Conservation (phyloP, 37 sponge, comb jelly and placozoan genomes). For the Mnemiopsis leidyi region DNA sequence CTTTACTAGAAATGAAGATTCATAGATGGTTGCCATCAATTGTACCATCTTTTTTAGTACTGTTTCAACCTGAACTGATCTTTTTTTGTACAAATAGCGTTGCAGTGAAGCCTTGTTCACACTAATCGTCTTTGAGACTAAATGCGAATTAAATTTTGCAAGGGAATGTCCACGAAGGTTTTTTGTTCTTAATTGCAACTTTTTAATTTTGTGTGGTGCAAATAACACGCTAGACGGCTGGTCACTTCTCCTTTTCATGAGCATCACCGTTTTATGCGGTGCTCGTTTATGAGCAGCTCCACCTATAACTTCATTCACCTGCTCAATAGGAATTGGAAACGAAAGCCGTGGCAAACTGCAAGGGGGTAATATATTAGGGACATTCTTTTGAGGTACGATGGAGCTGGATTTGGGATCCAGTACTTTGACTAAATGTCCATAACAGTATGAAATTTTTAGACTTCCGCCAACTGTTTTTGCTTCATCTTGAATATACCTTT, state of each 20-base stretch:
- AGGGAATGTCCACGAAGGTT: background rate
- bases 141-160: background rate
- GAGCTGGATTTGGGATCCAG: background rate
- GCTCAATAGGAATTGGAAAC: background rate
- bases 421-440: background rate
- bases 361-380: background rate
- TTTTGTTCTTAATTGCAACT: background rate
- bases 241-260: background rate
- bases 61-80: background rate
- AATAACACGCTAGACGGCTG: background rate
- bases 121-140: background rate
- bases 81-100: background rate
- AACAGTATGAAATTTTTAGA: background rate
- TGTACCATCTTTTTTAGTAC: background rate
- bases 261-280: background rate
- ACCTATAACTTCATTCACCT: background rate
- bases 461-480: background rate
- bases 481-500: background rate
- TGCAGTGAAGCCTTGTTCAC: background rate
- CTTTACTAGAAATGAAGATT: background rate
- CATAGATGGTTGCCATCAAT: background rate
- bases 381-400: background rate
- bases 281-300: background rate
- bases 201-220: background rate
- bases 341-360: background rate